Percentiles rank a stretch among this genome's conserved stretches.
Conservation (phyloP, 2,888 invertebrate species). For the Nectonema munidae region DNA sequence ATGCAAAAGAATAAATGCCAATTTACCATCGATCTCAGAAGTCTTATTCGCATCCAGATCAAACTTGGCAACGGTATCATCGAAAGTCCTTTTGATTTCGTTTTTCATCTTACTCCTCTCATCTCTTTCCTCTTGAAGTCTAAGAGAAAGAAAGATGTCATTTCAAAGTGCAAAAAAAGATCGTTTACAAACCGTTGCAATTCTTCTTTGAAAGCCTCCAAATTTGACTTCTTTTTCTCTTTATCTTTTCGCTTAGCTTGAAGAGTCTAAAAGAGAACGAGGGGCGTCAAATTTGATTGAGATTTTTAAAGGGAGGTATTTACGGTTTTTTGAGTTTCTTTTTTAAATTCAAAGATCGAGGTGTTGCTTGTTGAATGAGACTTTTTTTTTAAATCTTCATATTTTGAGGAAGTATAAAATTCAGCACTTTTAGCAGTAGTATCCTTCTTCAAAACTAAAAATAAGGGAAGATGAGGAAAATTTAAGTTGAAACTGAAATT, state of each 20-base stretch:
- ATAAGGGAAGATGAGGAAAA: constrained; percentile 10
- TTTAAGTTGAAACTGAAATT: too few relatives aligned
- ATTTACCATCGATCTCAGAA: too few relatives aligned
- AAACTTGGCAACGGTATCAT: constrained; percentile 7
- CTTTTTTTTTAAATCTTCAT: constrained; percentile 28
- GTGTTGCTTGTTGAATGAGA: constrained; percentile 10
- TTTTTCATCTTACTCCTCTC: constrained; percentile 51
- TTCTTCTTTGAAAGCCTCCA: constrained; percentile 92
- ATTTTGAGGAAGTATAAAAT: constrained; percentile 56
- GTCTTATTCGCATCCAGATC: too few relatives aligned
- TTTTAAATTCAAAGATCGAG: constrained; percentile 14
- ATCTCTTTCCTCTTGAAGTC: constrained; percentile 82
- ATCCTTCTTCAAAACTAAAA: constrained; percentile 41
- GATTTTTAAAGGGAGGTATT: constrained; percentile 9
- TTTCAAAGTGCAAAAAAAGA: neutral
- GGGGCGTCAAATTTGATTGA: too few relatives aligned
- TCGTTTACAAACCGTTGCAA: constrained; percentile 36
- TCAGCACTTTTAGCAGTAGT: constrained; percentile 42
- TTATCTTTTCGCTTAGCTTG: constrained; percentile 34
- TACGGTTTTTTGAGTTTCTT: constrained; percentile 15
- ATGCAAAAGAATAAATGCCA: too few relatives aligned
- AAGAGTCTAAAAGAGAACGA: constrained; percentile 13
- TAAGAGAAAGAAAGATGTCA: constrained; percentile 22
- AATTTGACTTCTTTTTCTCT: constrained; percentile 70
- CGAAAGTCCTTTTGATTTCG: constrained; percentile 24